These are phyloP conservation scores for Asobara japonica DNA, from an alignment of 1,140 invertebrate genomes.

Conservation along the genomic window DNA sequence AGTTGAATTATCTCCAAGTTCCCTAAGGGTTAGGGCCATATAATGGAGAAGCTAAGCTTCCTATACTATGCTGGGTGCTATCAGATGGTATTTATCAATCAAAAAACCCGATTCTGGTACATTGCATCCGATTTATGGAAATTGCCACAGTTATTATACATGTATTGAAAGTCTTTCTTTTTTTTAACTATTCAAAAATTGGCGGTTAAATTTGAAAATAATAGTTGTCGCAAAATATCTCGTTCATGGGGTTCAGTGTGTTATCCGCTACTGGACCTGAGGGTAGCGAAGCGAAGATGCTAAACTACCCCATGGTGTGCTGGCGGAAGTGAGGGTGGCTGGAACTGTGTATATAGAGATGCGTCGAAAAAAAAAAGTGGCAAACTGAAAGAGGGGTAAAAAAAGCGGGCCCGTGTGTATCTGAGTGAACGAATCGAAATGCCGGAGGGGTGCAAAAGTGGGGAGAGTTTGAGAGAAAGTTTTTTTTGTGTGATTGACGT, in stretches of 20 bases:
- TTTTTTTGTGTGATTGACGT: constrained; percentile 64
- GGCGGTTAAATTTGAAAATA: too few species aligned
- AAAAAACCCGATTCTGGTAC: too few species aligned
- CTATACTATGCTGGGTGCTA: too few species aligned
- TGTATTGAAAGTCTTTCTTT: too few species aligned
- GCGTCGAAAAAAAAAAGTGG: constrained; percentile 32
- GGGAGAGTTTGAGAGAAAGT: constrained; percentile 46
- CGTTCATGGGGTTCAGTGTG: constrained; percentile 35
- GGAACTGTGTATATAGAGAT: constrained; percentile 41
- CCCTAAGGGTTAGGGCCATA: too few species aligned
- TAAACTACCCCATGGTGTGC: constrained; percentile 59
- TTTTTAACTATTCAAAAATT: too few species aligned
- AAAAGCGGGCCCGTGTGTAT: constrained; percentile 25
- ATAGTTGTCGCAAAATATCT: not conserved
- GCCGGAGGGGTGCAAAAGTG: constrained; percentile 16
- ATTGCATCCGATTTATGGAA: too few species aligned
- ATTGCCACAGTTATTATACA: too few species aligned
- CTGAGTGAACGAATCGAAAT: constrained; percentile 36
- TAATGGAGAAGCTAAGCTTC: not conserved
- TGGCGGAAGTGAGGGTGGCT: constrained; percentile 55
- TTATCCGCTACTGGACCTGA: constrained; percentile 17
- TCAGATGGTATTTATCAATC: too few species aligned
- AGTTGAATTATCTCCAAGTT: not conserved
- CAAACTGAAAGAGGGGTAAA: constrained; percentile 40
- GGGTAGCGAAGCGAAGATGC: constrained; percentile 48